A percentile compares a stretch with the other conserved stretches of the same genome.
Conservation (phyloP, 2,888 invertebrate genomes). For the Allacma fusca region DNA sequence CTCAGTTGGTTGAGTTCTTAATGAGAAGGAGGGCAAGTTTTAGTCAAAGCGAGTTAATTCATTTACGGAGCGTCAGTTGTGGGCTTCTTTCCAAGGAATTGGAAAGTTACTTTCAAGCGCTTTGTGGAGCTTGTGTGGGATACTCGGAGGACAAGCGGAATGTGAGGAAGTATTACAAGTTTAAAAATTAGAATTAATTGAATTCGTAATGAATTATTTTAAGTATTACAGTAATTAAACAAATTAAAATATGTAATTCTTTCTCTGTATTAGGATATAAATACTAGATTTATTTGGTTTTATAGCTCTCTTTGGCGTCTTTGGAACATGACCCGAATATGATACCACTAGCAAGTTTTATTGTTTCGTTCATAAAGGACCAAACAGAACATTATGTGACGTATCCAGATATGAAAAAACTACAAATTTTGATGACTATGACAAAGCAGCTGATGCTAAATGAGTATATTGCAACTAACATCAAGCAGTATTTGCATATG, state of each 20-base stretch:
- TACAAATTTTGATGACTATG: slow-evolving; percentile 24
- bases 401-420: slow-evolving; percentile 2
- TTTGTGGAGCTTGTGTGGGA: neutral
- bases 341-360: neutral
- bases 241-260: too few species aligned
- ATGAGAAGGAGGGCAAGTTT: neutral
- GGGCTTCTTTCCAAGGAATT: neutral
- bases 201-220: too few species aligned
- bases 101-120: neutral
- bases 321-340: slow-evolving; percentile 27
- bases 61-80: neutral
- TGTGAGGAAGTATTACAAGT: neutral
- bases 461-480: slow-evolving; percentile 1
- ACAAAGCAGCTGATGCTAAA: slow-evolving; percentile 12
- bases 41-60: neutral
- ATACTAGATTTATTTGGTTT: neutral
- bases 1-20: neutral
- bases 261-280: too few species aligned
- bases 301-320: neutral
- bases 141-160: neutral
- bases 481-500: slow-evolving; percentile 16
- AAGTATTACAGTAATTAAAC: too few species aligned
- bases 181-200: too few species aligned
- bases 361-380: neutral
- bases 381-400: slow-evolving; percentile 4